Percentiles rank a stretch among this genome's conserved stretches.
Conservation (phyloP, 1,140 invertebrate species). For the Anadara kagoshimensis region DNA sequence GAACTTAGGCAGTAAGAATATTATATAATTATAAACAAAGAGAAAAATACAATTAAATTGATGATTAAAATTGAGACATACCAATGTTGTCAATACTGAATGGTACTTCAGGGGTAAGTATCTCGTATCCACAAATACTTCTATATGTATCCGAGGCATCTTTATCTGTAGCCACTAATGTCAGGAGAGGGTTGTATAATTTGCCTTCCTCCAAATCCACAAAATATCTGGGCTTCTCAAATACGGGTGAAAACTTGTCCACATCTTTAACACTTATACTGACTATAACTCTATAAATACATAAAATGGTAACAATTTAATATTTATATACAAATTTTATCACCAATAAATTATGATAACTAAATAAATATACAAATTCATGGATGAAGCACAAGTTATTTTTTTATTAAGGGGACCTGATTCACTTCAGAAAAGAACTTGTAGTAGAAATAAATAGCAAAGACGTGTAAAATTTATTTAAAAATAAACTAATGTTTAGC, state of each 20-base stretch:
- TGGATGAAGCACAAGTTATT: no score
- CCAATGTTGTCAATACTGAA: slow-evolving; percentile 95
- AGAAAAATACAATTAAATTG: not conserved
- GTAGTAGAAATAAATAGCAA: no score
- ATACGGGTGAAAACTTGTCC: slow-evolving; percentile 86
- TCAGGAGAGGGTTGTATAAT: slow-evolving; percentile 90
- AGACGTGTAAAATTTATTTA: no score
- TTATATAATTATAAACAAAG: no score
- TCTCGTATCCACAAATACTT: slow-evolving; percentile 97
- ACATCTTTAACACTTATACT: slow-evolving; percentile 96
- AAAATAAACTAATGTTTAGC: no score
- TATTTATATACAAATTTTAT: no score
- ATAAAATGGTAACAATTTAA: not conserved
- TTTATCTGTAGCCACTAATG: slow-evolving; percentile 91
- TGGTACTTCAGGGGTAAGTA: slow-evolving; percentile 84
- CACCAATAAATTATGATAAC: no score
- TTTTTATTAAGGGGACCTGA: no score
- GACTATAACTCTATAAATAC: slow-evolving; percentile 86
- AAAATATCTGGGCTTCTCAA: slow-evolving; percentile 75
- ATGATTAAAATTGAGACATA: slow-evolving; percentile 53
- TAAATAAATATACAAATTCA: no score
- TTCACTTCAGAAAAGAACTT: no score
- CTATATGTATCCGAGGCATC: slow-evolving; percentile 94
- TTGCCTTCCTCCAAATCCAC: slow-evolving; percentile 93
- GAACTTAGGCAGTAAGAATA: no score